Base-by-base conservation (phyloP, 1,140 invertebrate genomes). In the Ceratosolen solmsi region DNA sequence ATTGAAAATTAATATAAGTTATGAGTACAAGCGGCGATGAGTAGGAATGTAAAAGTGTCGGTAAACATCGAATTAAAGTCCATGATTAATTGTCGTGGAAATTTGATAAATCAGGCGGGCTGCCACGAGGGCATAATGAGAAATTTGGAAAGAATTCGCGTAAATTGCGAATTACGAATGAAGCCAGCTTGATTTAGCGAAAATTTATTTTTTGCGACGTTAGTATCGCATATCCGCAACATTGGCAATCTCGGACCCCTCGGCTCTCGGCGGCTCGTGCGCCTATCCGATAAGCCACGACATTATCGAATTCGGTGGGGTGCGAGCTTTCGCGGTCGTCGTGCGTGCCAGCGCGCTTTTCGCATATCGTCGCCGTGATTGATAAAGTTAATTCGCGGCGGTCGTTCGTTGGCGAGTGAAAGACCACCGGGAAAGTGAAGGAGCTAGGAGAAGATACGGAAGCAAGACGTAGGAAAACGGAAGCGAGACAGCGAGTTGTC, bases 321-420 rank as follows among this genome's bases (percentile, higher is more conserved):
- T 25, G 27, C 9, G 27, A 1, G 3, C 3, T 25, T 2, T 4
- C 11, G n/a, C n/a, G 5, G 1, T 11, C 9, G 9, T 41, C 1
- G 15, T 8, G 13, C 5, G 20, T 71, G 25, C 1, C 38, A 13
- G 25, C 7, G 0, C n/a, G 3, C 30, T n/a, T n/a, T 33, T 33
- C 22, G 33, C 30, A 36, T 33, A 30, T 73, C n/a, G 51, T 27
- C 9, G 1, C 0, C 13, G 36, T 36, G 70, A 80, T 80, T 74
- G 79, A 80, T 80, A 74, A 80, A 49, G 79, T 33, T 20, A 68
- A 77, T 60, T 58, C 33, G 33, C 22, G 33, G 22, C 46, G 27
- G 13, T 27, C 9, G n/a, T 15, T 27, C 13, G n/a, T 30, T 30
- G 20, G 3, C 49, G 11, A 15, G 9, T 20, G 4, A 33, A 58